Evolutionary conservation across 2,797 vertebrate species (phyloP).

Genomic region (Hapalemur alaotrensis): DNA sequence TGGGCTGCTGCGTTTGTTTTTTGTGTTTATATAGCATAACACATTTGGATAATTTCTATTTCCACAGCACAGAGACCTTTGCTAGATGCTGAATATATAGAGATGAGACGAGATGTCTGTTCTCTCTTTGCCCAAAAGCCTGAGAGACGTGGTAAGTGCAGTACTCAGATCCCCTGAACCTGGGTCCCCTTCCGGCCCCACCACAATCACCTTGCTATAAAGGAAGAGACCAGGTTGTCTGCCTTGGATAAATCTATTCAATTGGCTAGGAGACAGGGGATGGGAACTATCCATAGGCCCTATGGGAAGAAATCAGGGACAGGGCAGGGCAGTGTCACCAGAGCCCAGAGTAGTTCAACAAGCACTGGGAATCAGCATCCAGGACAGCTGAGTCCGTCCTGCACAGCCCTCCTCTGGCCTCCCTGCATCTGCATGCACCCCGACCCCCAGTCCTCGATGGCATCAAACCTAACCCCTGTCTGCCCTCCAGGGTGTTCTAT

Average conservation of each 20-base stretch:
- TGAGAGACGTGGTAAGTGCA: no score
- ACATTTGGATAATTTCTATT: no score
- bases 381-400: not conserved
- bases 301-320: not conserved
- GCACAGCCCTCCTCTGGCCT: rapidly evolving
- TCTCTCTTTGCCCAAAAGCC: not conserved
- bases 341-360: not conserved
- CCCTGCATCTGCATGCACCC: rapidly evolving
- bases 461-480: not conserved
- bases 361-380: not conserved
- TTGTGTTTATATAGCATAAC: not conserved
- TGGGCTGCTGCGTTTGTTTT: rapidly evolving
- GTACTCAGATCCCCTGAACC: no score
- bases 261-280: not conserved
- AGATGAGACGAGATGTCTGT: not conserved
- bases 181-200: not conserved
- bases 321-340: not conserved
- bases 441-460: rapidly evolving
- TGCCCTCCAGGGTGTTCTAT: not conserved
- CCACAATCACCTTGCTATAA: not conserved
- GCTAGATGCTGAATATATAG: not conserved
- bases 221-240: not conserved
- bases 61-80: not conserved
- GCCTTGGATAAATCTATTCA: not conserved
- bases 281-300: not conserved